Conservation (phyloP, 35 echinoderm and acorn worm genomes). For the Ophioderma brevispina region DNA sequence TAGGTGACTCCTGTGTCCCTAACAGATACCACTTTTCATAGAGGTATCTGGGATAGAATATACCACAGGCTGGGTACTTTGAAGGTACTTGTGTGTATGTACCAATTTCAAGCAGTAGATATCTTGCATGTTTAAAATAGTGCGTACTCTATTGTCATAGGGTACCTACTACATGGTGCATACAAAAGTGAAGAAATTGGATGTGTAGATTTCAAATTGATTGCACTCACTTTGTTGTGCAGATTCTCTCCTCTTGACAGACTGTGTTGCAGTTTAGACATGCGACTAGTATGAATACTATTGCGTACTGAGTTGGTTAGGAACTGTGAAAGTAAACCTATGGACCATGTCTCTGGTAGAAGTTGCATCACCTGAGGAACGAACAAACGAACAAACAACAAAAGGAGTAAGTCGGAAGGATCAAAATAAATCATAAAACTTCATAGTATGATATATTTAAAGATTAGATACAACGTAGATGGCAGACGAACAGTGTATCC, state of each 20-base stretch:
- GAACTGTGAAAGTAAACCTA: constrained; percentile 82
- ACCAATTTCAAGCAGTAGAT: neutral
- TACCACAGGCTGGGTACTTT: neutral
- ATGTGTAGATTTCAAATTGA: neutral
- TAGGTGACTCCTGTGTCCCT: too few species aligned
- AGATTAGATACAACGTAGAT: too few species aligned
- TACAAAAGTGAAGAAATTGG: neutral
- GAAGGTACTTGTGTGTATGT: neutral
- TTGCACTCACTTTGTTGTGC: constrained; percentile 48
- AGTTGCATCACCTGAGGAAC: constrained; percentile 81
- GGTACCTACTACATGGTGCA: neutral
- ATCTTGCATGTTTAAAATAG: neutral
- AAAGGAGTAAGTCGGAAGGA: too few species aligned
- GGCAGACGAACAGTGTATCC: too few species aligned
- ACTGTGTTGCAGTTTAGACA: constrained; percentile 66
- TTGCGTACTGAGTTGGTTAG: constrained; percentile 69
- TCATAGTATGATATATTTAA: too few species aligned
- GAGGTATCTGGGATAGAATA: neutral
- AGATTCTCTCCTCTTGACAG: constrained; percentile 85
- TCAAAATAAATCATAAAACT: too few species aligned
- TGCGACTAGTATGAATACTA: constrained; percentile 78
- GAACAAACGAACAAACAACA: too few species aligned
- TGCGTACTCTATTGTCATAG: too few species aligned
- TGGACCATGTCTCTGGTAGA: constrained; percentile 93
- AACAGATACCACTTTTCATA: neutral